These are phyloP conservation scores for Mus spretus DNA, from an alignment of 2,797 vertebrate species.

Conservation along the genomic window DNA sequence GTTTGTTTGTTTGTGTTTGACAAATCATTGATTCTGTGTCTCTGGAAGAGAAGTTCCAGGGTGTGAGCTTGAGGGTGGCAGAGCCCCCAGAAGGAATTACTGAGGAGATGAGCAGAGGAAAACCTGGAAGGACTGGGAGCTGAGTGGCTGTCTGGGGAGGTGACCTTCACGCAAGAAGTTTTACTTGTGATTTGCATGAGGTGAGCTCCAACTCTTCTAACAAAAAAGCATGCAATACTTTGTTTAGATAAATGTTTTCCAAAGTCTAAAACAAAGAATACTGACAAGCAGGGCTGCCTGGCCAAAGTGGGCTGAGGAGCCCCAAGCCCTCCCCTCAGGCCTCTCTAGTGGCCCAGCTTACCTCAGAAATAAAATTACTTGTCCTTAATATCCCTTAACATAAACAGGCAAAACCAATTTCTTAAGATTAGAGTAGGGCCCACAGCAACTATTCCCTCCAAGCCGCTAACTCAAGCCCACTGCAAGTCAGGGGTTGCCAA, in stretches of 20 bases:
- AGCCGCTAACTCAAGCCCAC: conserved; percentile 13
- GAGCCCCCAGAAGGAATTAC: conserved; percentile 4
- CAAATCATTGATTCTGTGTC: neutral
- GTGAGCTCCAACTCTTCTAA: conserved; percentile 46
- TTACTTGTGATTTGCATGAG: conserved; percentile 39
- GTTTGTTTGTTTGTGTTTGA: neutral
- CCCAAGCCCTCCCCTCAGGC: neutral
- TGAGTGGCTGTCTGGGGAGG: neutral
- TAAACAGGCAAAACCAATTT: conserved; percentile 55
- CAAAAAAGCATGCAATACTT: neutral
- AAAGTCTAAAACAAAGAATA: conserved; percentile 34
- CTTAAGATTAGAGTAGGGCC: conserved; percentile 50
- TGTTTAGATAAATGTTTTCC: conserved; percentile 43
- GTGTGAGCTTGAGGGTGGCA: neutral
- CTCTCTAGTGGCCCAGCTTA: neutral
- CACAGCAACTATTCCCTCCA: conserved; percentile 29
- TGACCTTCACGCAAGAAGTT: conserved; percentile 12
- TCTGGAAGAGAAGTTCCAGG: conserved; percentile 15
- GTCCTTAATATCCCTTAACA: conserved; percentile 52
- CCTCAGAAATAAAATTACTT: conserved; percentile 9
- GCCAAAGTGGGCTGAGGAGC: neutral
- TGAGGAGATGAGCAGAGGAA: neutral
- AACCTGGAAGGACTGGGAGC: neutral
- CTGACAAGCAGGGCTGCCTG: neutral
- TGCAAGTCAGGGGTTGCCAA: neutral